These are phyloP conservation scores for Caranx melampygus DNA, from an alignment of 2,113 vertebrate genomes.

Conservation along the genomic window DNA sequence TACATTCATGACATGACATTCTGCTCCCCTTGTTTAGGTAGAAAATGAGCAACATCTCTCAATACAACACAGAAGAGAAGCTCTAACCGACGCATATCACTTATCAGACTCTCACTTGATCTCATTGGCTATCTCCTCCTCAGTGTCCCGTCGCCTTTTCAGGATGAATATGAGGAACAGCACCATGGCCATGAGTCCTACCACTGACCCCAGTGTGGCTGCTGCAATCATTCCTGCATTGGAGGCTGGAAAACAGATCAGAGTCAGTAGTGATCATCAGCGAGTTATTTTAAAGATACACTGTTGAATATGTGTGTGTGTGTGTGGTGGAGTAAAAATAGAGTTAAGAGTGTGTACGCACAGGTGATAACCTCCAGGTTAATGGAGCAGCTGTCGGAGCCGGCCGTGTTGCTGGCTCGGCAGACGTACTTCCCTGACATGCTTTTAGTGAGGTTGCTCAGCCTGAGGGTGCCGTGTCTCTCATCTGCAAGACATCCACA, in stretches of 20 bases:
- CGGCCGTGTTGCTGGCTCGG: conserved; percentile 86
- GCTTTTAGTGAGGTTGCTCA: conserved; percentile 87
- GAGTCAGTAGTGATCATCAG: neutral
- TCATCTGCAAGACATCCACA: conserved; percentile 81
- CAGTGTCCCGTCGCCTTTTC: conserved; percentile 78
- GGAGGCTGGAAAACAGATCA: conserved; percentile 77
- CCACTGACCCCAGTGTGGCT: conserved; percentile 86
- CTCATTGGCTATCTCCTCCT: conserved; percentile 90
- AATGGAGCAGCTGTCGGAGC: conserved; percentile 88
- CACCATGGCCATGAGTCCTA: conserved; percentile 84
- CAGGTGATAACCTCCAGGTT: conserved; percentile 89
- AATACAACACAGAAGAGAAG: neutral
- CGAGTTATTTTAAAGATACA: neutral
- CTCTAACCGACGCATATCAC: no score
- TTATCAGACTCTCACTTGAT: conserved; percentile 87
- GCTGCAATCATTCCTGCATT: conserved; percentile 84
- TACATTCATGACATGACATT: neutral
- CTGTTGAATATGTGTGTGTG: neutral
- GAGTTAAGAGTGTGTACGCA: conserved; percentile 72
- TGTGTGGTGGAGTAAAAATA: neutral
- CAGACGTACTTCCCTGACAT: conserved; percentile 91
- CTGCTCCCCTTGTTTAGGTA: neutral
- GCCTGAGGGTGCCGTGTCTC: conserved; percentile 84
- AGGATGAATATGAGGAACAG: conserved; percentile 85
- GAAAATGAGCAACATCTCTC: neutral